Conservation (phyloP, 2,888 invertebrate genomes). For the Chrysolina oricalcia region DNA sequence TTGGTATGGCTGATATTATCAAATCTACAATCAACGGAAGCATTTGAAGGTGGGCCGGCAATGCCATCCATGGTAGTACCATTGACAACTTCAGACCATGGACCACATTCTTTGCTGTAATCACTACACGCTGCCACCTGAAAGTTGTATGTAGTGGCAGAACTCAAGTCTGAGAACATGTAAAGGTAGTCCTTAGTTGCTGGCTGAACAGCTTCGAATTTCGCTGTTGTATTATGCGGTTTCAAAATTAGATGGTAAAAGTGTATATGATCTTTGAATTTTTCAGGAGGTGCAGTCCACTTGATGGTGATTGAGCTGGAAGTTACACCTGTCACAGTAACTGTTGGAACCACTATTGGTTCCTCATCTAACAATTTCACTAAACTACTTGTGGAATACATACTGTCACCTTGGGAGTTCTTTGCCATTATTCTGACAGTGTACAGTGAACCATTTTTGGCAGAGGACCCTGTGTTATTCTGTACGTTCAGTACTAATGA, state of each 20-base stretch:
- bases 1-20: constrained; percentile 77
- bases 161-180: constrained; percentile 84
- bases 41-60: constrained; percentile 82
- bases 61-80: constrained; percentile 90
- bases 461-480: constrained; percentile 54
- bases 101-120: constrained; percentile 83
- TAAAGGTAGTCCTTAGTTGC: constrained; percentile 81
- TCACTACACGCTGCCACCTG: constrained; percentile 88
- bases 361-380: constrained; percentile 81
- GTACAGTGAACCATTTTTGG: constrained; percentile 80
- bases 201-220: constrained; percentile 78
- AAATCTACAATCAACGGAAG: constrained; percentile 79
- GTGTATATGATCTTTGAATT: constrained; percentile 82
- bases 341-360: constrained; percentile 85
- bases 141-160: constrained; percentile 87
- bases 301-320: constrained; percentile 86
- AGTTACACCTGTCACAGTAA: constrained; percentile 82
- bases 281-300: constrained; percentile 81
- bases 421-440: constrained; percentile 79
- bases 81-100: constrained; percentile 84
- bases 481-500: constrained; percentile 80
- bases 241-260: constrained; percentile 82
- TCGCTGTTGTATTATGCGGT: constrained; percentile 73
- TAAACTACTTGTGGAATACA: constrained; percentile 73
- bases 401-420: constrained; percentile 79